These are phyloP conservation scores for Oligia fasciuncula DNA, from an alignment of 2,888 invertebrate species.

Conservation along the genomic window DNA sequence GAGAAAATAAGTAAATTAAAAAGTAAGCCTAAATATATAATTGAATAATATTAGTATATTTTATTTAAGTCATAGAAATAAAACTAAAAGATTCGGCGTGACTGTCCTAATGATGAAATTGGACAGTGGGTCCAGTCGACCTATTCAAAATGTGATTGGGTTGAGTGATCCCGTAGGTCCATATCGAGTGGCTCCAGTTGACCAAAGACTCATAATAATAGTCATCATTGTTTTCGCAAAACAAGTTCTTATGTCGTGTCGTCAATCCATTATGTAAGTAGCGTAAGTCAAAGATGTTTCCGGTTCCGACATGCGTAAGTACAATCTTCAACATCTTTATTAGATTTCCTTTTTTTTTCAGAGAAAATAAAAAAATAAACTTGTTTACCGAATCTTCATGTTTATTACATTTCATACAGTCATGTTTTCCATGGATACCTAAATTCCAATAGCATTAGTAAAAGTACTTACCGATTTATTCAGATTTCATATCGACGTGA, in stretches of 20 bases:
- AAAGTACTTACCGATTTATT: constrained; percentile 27
- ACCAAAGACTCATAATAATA: neutral
- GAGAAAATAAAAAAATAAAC: constrained; percentile 16
- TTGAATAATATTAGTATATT: no score
- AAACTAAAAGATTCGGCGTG: no score
- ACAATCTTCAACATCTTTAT: constrained; percentile 53
- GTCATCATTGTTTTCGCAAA: constrained; percentile 4
- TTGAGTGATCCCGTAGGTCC: no score
- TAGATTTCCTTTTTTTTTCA: constrained; percentile 34
- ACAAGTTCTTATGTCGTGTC: neutral
- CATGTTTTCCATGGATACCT: constrained; percentile 24
- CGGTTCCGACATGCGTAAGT: constrained; percentile 15
- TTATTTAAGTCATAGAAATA: no score
- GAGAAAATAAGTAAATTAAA: no score
- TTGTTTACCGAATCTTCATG: constrained; percentile 9
- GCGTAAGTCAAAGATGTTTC: constrained; percentile 31
- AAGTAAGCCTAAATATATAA: no score
- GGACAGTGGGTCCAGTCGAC: no score
- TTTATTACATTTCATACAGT: constrained; percentile 29
- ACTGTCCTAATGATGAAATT: no score
- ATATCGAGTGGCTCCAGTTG: no score
- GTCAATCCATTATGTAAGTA: constrained; percentile 1
- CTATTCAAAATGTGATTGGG: no score
- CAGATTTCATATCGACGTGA: constrained; percentile 35
- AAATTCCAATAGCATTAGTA: constrained; percentile 37